Conservation (phyloP, 2,113 vertebrate genomes). For the Drymodes brunneopygia region DNA sequence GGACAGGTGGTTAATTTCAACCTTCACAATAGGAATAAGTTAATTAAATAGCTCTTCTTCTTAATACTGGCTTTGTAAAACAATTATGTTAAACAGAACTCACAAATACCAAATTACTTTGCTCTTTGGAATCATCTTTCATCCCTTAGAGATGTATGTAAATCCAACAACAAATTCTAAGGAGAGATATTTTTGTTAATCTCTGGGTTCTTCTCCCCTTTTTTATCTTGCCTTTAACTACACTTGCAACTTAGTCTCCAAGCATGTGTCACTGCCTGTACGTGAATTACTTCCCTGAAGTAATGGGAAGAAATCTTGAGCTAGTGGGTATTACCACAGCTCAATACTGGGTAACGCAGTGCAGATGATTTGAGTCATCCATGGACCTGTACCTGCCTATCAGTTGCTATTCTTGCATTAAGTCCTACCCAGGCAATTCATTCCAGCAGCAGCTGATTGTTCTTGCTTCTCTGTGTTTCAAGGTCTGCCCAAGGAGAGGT, state of each 20-base stretch:
- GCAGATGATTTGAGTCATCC: background rate
- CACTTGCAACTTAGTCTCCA: background rate
- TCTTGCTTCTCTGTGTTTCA: background rate
- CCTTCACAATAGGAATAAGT: background rate
- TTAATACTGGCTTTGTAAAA: background rate
- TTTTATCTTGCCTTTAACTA: background rate
- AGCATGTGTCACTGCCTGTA: background rate
- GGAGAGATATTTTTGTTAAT: background rate
- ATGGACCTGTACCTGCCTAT: background rate
- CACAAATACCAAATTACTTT: background rate
- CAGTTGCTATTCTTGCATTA: background rate
- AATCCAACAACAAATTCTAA: background rate
- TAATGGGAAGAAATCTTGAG: background rate
- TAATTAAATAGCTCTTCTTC: background rate
- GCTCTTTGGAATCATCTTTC: background rate
- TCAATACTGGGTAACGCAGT: background rate
- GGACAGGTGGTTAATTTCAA: background rate
- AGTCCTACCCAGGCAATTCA: background rate
- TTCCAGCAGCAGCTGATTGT: background rate
- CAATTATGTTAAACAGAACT: background rate
- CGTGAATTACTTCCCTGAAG: background rate
- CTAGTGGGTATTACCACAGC: background rate
- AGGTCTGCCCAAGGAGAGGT: background rate
- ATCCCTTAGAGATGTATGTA: background rate
- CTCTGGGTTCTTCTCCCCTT: background rate